phyloP scores from a whole-genome alignment of 2,797 vertebrate species.

The Coluber constrictor region DNA sequence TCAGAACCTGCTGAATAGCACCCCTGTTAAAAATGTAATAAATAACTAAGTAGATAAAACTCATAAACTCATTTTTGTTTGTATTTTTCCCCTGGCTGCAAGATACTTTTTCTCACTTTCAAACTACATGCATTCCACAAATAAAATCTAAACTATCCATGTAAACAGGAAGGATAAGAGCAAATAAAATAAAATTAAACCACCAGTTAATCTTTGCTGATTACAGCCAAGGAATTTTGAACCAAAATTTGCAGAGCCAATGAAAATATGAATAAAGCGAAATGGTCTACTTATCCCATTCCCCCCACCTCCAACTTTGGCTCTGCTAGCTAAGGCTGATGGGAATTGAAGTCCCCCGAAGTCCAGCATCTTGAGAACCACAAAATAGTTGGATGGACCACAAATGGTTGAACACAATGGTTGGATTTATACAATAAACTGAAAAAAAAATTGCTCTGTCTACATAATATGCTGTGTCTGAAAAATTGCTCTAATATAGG shows the following conservation, averaged over 20 bases:
- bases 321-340: not conserved
- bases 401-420: not conserved
- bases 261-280: not conserved
- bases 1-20: no score
- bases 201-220: not conserved
- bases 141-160: not conserved
- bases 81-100: not conserved
- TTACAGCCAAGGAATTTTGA: not conserved
- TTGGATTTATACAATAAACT: not conserved
- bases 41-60: not conserved
- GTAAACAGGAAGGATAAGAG: not conserved
- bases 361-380: not conserved
- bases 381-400: not conserved
- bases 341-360: not conserved
- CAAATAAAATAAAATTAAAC: not conserved
- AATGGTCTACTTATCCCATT: not conserved
- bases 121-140: not conserved
- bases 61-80: not conserved
- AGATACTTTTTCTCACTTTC: not conserved
- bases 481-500: not conserved
- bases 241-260: not conserved
- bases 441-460: not conserved
- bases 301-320: not conserved
- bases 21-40: not conserved
- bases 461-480: not conserved